These are phyloP conservation scores for Brachypalpus laphriformis DNA, from an alignment of 2,888 invertebrate genomes.

Conservation along the genomic window DNA sequence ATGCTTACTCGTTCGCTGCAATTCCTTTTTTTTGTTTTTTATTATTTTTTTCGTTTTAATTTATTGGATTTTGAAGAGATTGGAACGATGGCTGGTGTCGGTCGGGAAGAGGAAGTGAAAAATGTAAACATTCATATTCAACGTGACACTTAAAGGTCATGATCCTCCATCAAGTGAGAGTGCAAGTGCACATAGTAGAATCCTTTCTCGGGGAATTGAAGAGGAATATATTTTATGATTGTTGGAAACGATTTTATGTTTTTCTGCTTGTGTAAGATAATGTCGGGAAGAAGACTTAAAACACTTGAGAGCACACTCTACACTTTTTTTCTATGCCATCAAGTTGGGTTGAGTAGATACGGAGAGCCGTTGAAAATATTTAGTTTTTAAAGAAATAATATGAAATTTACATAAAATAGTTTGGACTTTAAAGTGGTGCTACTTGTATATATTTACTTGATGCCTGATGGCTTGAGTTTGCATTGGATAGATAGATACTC, in stretches of 20 bases:
- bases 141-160: slow-evolving; percentile 60
- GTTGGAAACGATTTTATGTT: slow-evolving; percentile 1
- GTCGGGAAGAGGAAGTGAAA: slow-evolving; percentile 39
- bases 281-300: slow-evolving; percentile 1
- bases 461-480: not conserved
- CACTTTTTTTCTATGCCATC: not conserved
- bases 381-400: not conserved
- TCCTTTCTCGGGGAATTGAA: slow-evolving; percentile 21
- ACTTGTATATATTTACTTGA: not conserved
- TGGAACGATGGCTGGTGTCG: slow-evolving; percentile 2
- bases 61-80: slow-evolving; percentile 54
- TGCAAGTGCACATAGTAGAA: slow-evolving; percentile 2
- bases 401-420: slow-evolving; percentile 6
- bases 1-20: not conserved
- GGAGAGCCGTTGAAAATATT: not conserved
- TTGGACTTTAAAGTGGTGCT: not conserved
- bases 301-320: not conserved
- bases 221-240: slow-evolving; percentile 14
- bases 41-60: slow-evolving; percentile 27
- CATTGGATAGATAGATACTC: not conserved
- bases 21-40: not conserved
- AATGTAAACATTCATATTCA: slow-evolving; percentile 63
- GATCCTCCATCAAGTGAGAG: slow-evolving; percentile 42
- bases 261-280: slow-evolving; percentile 15
- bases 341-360: not conserved